Base-by-base conservation (phyloP, 2,113 vertebrate species). In the Sprattus sprattus region DNA sequence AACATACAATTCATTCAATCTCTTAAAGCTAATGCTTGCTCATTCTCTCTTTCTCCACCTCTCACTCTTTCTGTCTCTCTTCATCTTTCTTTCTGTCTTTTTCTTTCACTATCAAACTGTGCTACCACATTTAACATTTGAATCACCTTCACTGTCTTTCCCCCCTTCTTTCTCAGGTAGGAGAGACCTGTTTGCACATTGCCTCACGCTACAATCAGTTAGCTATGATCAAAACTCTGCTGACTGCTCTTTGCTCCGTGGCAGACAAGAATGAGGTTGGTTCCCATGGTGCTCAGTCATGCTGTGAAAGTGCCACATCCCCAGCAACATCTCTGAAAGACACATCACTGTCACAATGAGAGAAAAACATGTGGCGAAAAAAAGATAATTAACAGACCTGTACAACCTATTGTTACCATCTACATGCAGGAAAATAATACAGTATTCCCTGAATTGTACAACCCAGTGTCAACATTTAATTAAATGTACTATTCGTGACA, bases 151-250 rank as follows among this genome's bases (percentile, higher is more conserved):
- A 7, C 60, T 64, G 4, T 64, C n/a, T 25, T 64, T 13, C 32
- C 39, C 11, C 11, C 4, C 25, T 91, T 47, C 57, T 28, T 92
- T 93, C 87, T 89, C 95, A 98, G 97, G 91, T 92, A 92, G 97
- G 96, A 85, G 97, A 99, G 90, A 97, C 96, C 82, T 97, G 97
- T 95, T 92, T 98, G 92, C 97, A 98, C 89, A 92, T 97, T 60
- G 96, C 97, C 25, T 96, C 96, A 44, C 96, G 97, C 89, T 99
- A 99, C 93, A 97, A 97, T 93, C 96, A 98, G 93, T 92, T 95
- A 91, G 93, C 93, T 86, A 94, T 98, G 92, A 88, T 97, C 89
- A 97, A 96, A 91, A 94, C 97, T 88, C 96, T 99, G 91, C 95
- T 98, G 93, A 94, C 93, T 88, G 95, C 96, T 90, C 95, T 95